Evolutionary conservation across 2,888 invertebrate species (phyloP).

Genomic region (Cephus runcator): DNA sequence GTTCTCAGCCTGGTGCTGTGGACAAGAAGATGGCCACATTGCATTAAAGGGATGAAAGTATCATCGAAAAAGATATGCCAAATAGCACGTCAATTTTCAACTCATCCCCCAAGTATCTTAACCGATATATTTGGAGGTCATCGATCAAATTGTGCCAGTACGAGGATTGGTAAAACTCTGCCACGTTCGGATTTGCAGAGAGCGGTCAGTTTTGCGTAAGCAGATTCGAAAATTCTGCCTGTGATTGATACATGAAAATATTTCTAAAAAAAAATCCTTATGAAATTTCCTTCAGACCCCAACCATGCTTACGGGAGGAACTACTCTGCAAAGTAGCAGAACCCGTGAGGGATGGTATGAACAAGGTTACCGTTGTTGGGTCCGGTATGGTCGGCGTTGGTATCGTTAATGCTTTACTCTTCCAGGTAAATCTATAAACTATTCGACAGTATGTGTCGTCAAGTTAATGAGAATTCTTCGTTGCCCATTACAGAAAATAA

Average conservation of each 20-base stretch:
- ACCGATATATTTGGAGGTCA: slow-evolving; percentile 30
- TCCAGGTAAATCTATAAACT: slow-evolving; percentile 66
- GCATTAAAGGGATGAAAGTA: neutral
- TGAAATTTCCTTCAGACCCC: slow-evolving; percentile 20
- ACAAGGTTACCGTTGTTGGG: slow-evolving; percentile 74
- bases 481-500: slow-evolving; percentile 64
- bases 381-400: slow-evolving; percentile 75
- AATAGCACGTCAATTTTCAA: neutral
- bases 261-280: neutral
- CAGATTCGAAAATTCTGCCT: slow-evolving; percentile 1
- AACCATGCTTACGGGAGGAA: slow-evolving; percentile 50
- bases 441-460: slow-evolving; percentile 4
- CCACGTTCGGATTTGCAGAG: slow-evolving; percentile 35
- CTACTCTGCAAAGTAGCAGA: slow-evolving; percentile 55
- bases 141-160: slow-evolving; percentile 10
- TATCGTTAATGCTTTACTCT: slow-evolving; percentile 70
- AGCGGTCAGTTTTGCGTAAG: slow-evolving; percentile 48
- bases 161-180: slow-evolving; percentile 26
- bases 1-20: neutral
- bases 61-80: neutral
- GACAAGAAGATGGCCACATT: neutral
- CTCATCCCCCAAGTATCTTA: slow-evolving; percentile 36
- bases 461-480: neutral
- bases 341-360: slow-evolving; percentile 55
- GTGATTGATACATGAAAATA: neutral